Percentiles rank a stretch among this genome's conserved stretches.
These are phyloP conservation scores for Cepaea nemoralis DNA, from an alignment of 1,140 invertebrate species.

Conservation along the genomic window DNA sequence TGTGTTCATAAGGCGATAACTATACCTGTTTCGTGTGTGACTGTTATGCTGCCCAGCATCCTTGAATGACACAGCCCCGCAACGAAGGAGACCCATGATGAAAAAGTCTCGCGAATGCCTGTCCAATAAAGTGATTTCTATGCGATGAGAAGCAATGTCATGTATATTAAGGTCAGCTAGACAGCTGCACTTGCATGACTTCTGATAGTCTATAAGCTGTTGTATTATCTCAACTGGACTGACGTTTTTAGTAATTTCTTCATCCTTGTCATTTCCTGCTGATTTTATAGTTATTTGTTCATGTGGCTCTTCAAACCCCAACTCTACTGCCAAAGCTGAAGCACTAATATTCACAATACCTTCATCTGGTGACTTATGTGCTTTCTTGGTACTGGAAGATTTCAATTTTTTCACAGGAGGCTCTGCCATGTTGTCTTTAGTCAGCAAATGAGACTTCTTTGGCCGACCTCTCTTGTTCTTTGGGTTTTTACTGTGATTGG, in stretches of 20 bases:
- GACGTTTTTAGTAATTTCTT: conserved; percentile 14
- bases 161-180: conserved; percentile 2
- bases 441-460: too few relatives aligned
- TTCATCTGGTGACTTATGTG: background rate
- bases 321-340: background rate
- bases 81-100: conserved; percentile 27
- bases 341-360: background rate
- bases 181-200: conserved; percentile 14
- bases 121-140: conserved; percentile 12
- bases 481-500: too few relatives aligned
- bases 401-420: background rate
- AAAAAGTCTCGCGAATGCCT: conserved; percentile 25
- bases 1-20: conserved; percentile 24
- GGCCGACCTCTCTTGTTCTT: too few relatives aligned
- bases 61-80: background rate
- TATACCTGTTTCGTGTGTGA: conserved; percentile 6
- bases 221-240: conserved; percentile 28
- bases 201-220: conserved; percentile 18
- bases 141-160: conserved; percentile 17
- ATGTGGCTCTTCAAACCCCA: conserved; percentile 19
- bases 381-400: background rate
- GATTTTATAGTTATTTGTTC: conserved; percentile 7
- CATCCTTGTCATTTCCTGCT: background rate
- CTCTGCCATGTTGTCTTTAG: background rate
- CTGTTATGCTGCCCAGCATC: background rate